Evolutionary conservation across 2,888 invertebrate species (phyloP), one percentile per base, ranked within the genome.

Genomic region (Lacanobia wlatinum): DNA sequence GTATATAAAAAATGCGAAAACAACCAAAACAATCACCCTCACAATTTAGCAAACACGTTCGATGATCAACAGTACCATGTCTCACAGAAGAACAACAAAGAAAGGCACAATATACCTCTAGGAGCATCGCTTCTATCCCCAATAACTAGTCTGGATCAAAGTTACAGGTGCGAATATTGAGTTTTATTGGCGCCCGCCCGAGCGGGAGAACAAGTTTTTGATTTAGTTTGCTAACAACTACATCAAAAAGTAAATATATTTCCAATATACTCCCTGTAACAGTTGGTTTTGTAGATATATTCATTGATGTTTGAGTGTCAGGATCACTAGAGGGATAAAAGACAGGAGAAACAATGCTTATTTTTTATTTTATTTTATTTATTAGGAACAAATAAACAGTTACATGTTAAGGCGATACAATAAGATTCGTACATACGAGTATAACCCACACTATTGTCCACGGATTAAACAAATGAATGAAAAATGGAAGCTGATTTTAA

Each of bases 121-220:
- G 7, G 1, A 0, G 6, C 28, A 58, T 72, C 74, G 0, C 52
- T 16, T 85, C 76, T 80, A 16, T 18, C 58, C 1, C 8, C 12
- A 43, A 53, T 77, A 70, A 46, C 64, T 70, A 48, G 6, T 85
- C 77, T n/a, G 16, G 56, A 71, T 65, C 48, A 60, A 68, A 70
- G 72, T 65, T 62, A 67, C 70, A 85, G 85, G 84, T 85, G 85
- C 50, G 84, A 85, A 85, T 85, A 84, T 85, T 82, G 84, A 72
- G 82, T 85, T 85, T 85, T 85, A 85, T 84, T 80, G 85, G 75
- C 76, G 73, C 84, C 79, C 28, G 63, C 79, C 75, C 63, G 69
- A 55, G 65, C 10, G 66, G 38, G 23, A 43, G 61, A 63, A 62
- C 48, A 85, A 85, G 84, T 85, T 85, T 85, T 84, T 80, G 78